Conservation (phyloP, 1,140 invertebrate genomes). For the Acromyrmex charruanus region DNA sequence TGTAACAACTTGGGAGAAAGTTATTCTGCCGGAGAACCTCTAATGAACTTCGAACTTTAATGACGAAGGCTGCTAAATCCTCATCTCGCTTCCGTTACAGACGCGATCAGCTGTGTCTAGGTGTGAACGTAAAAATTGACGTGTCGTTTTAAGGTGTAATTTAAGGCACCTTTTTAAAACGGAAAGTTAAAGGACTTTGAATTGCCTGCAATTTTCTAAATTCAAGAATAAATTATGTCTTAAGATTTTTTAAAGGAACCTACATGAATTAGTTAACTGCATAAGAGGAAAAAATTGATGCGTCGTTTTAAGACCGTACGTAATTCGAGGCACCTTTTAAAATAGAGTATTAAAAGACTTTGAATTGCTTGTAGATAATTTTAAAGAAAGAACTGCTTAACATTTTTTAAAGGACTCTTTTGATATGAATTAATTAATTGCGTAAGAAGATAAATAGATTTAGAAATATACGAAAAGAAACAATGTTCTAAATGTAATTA, state of each 20-base stretch:
- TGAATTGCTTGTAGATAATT: constrained; percentile 6
- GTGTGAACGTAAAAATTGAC: constrained; percentile 50
- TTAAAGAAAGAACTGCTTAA: neutral
- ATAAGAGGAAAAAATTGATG: constrained; percentile 24
- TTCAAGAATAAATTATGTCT: neutral
- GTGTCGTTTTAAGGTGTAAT: neutral
- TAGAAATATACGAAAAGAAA: neutral
- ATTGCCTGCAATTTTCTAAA: constrained; percentile 2
- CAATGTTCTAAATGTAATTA: neutral
- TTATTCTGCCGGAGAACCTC: constrained; percentile 45
- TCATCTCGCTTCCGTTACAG: constrained; percentile 6
- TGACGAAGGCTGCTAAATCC: constrained; percentile 47
- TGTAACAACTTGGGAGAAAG: constrained; percentile 58
- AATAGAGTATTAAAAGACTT: too few species aligned
- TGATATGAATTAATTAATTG: constrained; percentile 7
- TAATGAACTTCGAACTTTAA: constrained; percentile 71
- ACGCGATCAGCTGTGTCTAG: constrained; percentile 11
- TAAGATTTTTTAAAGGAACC: neutral
- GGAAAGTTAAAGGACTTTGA: neutral
- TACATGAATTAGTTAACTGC: neutral
- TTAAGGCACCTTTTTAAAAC: neutral
- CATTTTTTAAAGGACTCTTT: neutral
- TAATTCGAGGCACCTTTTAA: neutral
- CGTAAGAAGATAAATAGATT: neutral
- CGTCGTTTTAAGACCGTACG: neutral